Percentiles rank a stretch among this genome's conserved stretches.
Evolutionary conservation across 2,888 invertebrate species (phyloP).

Genomic region (Itoplectis maculator): DNA sequence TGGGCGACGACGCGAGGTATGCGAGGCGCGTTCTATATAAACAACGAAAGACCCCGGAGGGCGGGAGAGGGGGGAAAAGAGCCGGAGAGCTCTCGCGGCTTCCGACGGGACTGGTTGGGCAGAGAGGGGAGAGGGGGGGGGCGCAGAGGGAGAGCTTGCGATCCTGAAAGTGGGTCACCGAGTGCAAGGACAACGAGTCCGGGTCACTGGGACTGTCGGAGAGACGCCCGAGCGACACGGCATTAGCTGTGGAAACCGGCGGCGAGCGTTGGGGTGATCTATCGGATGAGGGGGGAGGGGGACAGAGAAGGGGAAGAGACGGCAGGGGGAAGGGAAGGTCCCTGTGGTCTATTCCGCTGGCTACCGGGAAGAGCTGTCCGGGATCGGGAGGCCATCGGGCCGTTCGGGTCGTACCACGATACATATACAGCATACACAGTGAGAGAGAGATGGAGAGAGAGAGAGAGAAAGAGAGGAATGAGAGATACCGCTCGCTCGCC

Average conservation of each 20-base stretch:
- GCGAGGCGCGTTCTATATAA: slow-evolving; percentile 17
- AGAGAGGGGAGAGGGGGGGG: slow-evolving; percentile 21
- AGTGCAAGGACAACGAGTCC: slow-evolving; percentile 82
- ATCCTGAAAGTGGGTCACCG: slow-evolving; percentile 79
- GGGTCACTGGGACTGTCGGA: slow-evolving; percentile 76
- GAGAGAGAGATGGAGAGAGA: too few species aligned
- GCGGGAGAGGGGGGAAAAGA: neutral
- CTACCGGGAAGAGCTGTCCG: slow-evolving; percentile 31
- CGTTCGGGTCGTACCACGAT: neutral
- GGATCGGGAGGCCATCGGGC: slow-evolving; percentile 17
- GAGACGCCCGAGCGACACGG: slow-evolving; percentile 40
- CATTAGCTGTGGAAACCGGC: slow-evolving; percentile 20
- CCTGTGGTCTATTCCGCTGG: slow-evolving; percentile 20
- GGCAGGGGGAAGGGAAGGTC: neutral
- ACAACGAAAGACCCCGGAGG: slow-evolving; percentile 2
- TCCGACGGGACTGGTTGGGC: neutral
- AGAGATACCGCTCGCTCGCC: slow-evolving; percentile 10
- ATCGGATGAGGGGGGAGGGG: neutral
- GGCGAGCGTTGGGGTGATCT: neutral
- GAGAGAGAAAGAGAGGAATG: slow-evolving; percentile 3
- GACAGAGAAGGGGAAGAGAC: too few species aligned
- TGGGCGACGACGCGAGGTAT: slow-evolving; percentile 20
- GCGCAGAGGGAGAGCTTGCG: slow-evolving; percentile 51
- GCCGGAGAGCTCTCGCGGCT: slow-evolving; percentile 29
- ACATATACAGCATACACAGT: too few species aligned